Conservation (phyloP, 2,797 vertebrate genomes). For the Kryptopterus vitreolus region DNA sequence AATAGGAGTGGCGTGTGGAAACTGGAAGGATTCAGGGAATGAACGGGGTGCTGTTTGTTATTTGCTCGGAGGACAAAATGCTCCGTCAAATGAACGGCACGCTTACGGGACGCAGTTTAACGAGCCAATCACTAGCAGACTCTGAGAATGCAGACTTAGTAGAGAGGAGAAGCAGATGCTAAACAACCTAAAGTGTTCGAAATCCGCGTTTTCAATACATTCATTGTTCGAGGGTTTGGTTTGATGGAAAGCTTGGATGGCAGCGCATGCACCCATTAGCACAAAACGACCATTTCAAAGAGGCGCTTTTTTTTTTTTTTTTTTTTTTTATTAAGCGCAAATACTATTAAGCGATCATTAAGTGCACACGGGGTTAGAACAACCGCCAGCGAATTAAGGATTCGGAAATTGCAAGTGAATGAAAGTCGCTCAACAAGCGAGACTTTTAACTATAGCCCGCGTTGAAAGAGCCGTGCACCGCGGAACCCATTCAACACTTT, state of each 20-base stretch:
- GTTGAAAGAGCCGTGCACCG: conserved; percentile 10
- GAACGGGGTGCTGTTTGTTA: not conserved
- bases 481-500: conserved; percentile 37
- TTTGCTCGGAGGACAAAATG: not conserved
- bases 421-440: conserved; percentile 10
- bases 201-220: conserved; percentile 5
- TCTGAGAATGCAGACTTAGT: conserved; percentile 12
- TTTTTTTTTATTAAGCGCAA: not conserved
- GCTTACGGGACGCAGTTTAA: not conserved
- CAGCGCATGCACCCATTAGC: too few species aligned
- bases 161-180: conserved; percentile 10
- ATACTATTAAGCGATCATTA: not conserved
- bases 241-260: not conserved
- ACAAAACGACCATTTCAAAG: not conserved
- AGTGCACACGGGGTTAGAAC: not conserved
- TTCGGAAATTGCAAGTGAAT: too few species aligned
- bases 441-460: conserved; percentile 23
- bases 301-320: not conserved
- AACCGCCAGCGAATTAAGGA: not conserved
- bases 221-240: not conserved
- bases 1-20: not conserved
- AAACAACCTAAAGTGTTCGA: not conserved
- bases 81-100: not conserved
- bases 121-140: not conserved
- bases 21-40: not conserved